A percentile compares a stretch with the other conserved stretches of the same genome.
These are phyloP conservation scores for Beris morrisii DNA, from an alignment of 2,888 invertebrate genomes.

Conservation along the genomic window DNA sequence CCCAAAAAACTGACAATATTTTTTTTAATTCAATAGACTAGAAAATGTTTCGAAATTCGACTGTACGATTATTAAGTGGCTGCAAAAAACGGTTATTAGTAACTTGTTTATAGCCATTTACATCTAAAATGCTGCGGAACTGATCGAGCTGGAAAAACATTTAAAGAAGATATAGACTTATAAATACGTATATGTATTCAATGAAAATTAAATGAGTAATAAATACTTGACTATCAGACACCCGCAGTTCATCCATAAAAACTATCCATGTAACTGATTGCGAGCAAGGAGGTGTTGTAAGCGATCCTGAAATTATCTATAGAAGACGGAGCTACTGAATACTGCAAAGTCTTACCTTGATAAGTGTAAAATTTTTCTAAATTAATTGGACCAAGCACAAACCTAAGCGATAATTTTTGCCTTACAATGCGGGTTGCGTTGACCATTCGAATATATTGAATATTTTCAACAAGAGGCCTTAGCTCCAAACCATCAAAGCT, in stretches of 20 bases:
- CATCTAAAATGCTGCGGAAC: not conserved
- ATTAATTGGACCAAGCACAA: slow-evolving; percentile 9
- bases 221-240: slow-evolving; percentile 71
- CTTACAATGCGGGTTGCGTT: not conserved
- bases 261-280: slow-evolving; percentile 81
- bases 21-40: too few species aligned
- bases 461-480: not conserved
- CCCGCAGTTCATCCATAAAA: slow-evolving; percentile 70
- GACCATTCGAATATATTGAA: not conserved
- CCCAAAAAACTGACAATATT: too few species aligned
- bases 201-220: slow-evolving; percentile 32
- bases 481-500: not conserved
- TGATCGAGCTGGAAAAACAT: slow-evolving; percentile 10
- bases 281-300: slow-evolving; percentile 79
- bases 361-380: slow-evolving; percentile 3
- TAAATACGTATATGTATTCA: not conserved
- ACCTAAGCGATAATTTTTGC: not conserved
- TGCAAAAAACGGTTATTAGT: not conserved
- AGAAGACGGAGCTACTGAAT: slow-evolving; percentile 59
- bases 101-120: not conserved
- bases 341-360: slow-evolving; percentile 6
- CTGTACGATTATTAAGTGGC: slow-evolving; percentile 34
- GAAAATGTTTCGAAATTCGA: slow-evolving; percentile 29
- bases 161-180: slow-evolving; percentile 2
- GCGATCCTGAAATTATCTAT: slow-evolving; percentile 77